These are phyloP conservation scores for Leptinotarsa haldemani DNA, from an alignment of 2,888 invertebrate species.

Conservation along the genomic window DNA sequence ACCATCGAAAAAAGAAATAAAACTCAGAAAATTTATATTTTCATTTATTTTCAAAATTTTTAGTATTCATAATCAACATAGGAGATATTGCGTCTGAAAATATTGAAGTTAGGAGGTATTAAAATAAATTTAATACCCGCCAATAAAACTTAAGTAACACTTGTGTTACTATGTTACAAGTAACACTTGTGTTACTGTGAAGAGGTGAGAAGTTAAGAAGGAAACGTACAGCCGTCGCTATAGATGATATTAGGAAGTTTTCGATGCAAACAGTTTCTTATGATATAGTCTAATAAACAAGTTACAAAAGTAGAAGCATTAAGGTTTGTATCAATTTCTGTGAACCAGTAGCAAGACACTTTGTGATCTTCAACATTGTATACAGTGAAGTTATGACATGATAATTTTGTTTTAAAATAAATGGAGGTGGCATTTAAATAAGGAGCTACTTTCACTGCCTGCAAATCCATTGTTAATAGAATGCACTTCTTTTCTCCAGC, in stretches of 20 bases:
- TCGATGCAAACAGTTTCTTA: slow-evolving; percentile 17
- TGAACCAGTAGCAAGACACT: slow-evolving; percentile 32
- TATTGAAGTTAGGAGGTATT: no score
- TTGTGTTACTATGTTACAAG: no score
- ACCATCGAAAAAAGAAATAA: no score
- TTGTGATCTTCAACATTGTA: slow-evolving; percentile 21
- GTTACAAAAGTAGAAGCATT: slow-evolving; percentile 36
- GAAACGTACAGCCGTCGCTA: slow-evolving; percentile 19
- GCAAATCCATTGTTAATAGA: slow-evolving; percentile 12
- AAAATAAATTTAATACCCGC: no score
- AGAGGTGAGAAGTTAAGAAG: neutral
- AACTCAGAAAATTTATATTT: no score
- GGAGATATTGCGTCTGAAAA: no score
- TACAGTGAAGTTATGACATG: slow-evolving; percentile 21
- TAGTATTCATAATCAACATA: no score
- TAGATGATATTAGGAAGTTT: slow-evolving; percentile 18
- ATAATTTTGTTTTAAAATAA: slow-evolving; percentile 16
- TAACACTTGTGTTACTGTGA: no score
- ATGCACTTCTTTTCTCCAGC: slow-evolving; percentile 8
- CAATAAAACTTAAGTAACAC: no score
- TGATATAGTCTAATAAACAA: slow-evolving; percentile 22
- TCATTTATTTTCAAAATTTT: no score
- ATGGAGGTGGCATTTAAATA: slow-evolving; percentile 9
- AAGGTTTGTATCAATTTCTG: slow-evolving; percentile 30
- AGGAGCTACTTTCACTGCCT: slow-evolving; percentile 16